These are phyloP conservation scores for Dipus sagitta DNA, from an alignment of 2,797 vertebrate species.

Conservation along the genomic window DNA sequence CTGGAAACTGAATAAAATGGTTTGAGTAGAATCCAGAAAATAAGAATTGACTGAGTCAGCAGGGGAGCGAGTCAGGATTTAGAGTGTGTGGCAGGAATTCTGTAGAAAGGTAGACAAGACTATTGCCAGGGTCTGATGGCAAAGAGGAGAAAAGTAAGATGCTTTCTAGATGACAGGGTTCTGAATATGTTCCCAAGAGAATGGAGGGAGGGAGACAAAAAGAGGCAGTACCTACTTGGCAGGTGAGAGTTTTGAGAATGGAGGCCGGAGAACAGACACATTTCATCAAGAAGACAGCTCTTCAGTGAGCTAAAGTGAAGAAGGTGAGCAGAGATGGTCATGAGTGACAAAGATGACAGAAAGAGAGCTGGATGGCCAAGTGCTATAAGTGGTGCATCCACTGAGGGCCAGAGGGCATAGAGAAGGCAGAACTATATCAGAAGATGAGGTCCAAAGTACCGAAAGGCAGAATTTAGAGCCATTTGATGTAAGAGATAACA, in stretches of 20 bases:
- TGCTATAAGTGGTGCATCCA: not conserved
- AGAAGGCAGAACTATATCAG: not conserved
- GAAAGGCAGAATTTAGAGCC: not conserved
- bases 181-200: no score
- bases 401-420: not conserved
- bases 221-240: accelerated
- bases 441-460: not conserved
- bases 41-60: not conserved
- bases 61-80: not conserved
- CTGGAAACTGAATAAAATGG: not conserved
- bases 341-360: not conserved
- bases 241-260: not conserved
- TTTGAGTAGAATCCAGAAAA: not conserved
- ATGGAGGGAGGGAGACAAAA: not conserved
- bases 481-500: not conserved
- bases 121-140: not conserved
- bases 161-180: not conserved
- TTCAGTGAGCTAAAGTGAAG: not conserved
- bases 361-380: not conserved
- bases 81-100: not conserved
- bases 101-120: not conserved
- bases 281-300: not conserved
- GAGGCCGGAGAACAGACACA: not conserved
- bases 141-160: not conserved
- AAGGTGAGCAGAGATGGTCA: not conserved